Evolutionary conservation across 1,140 invertebrate species (phyloP), one percentile per base, ranked within the genome.

Genomic region (Pogonognathellus flavescens): DNA sequence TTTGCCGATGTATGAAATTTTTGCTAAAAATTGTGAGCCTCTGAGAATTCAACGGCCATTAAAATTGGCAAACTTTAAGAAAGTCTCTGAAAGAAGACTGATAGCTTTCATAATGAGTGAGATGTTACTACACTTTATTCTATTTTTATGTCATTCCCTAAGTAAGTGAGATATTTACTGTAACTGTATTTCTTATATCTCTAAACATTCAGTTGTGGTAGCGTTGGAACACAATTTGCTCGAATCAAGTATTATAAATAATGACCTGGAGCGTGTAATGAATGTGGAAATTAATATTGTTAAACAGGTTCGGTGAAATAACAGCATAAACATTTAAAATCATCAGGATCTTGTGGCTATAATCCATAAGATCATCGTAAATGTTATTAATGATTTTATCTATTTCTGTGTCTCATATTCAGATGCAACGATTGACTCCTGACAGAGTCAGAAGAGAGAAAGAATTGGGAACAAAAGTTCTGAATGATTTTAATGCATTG

Each of bases 151-250:
- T 14, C 7, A 41, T 41, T n/a, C n/a, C n/a, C n/a, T n/a, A n/a
- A n/a, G n/a, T n/a, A n/a, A n/a, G n/a, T n/a, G n/a, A n/a, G n/a
- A n/a, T n/a, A n/a, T n/a, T n/a, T n/a, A n/a, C n/a, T n/a, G n/a
- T n/a, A n/a, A n/a, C n/a, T n/a, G n/a, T n/a, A n/a, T n/a, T n/a
- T n/a, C n/a, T n/a, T n/a, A n/a, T n/a, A 80, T 13, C 6, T 41
- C 1, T 41, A 3, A 41, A 41, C 16, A n/a, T n/a, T 13, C 84
- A 88, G 87, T 84, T 53, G 55, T 86, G 18, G 87, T 88, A 2
- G 87, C 87, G 20, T 62, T 88, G 25, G 87, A 88, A 49, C 87
- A 88, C 13, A 88, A 88, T 76, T 80, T 88, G 84, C 70, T 88
- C 5, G 87, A 88, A 81, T n/a, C 72, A 10, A 59, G 31, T 18